Base-by-base conservation (phyloP, 1,140 invertebrate genomes). In the Dreissena polymorpha region DNA sequence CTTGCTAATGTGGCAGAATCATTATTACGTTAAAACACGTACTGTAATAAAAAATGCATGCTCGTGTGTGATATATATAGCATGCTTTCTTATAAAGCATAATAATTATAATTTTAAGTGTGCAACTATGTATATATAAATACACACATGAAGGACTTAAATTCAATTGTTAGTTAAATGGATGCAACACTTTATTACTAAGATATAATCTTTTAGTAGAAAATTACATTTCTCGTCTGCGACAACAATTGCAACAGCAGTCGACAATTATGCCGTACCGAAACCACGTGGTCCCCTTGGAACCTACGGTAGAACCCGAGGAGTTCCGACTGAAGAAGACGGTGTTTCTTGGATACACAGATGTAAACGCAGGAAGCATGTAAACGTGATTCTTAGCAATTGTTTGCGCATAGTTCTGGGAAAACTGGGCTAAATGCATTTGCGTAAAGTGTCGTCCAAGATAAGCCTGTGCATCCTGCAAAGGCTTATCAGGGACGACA, bases 281-380 rank as follows among this genome's bases (percentile, higher is more conserved):
- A 25, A 72, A 63, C 50, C 18, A 10, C n/a, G 25, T 82, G 13
- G 57, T 70, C 18, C 79, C 63, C 10, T 29, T 68, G 57, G 79
- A 82, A 23, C 79, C 79, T 21, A 10, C 55, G 10, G 79, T 65
- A 57, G 70, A 73, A 14, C 23, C 29, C 21, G 71, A 60, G 10
- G 71, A 68, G 8, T 74, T 82, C 29, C 63, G 51, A 57, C 49
- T 82, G n/a, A 50, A 65, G 63, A 82, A 82, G 53, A 82, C 79
- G 13, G 79, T 82, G 18, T 82, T 82, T 53, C 70, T 82, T 3
- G 79, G 79, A 23, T 82, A 82, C 51, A 82, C 71, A 3, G 79
- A 82, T 25, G 53, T 82, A 51, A 70, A 69, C 27, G 79, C 79
- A 5, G 79, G 70, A 0, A 71, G 79, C n/a, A 82, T 73, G 79